Percentiles rank a stretch among this genome's conserved stretches.
Conservation (phyloP, 1,140 invertebrate species). For the Belonocnema kinseyi region DNA sequence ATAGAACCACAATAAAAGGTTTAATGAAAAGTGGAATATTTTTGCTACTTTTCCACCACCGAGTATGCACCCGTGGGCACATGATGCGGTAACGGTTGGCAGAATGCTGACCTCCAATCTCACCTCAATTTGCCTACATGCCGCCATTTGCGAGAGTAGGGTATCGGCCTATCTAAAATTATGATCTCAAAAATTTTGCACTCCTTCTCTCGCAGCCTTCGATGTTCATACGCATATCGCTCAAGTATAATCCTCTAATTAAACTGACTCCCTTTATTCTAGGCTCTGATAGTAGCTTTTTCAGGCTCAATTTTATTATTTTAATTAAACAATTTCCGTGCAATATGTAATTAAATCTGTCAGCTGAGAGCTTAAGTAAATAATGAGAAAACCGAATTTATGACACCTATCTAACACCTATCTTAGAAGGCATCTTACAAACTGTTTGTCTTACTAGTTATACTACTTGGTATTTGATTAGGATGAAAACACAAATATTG, state of each 20-base stretch:
- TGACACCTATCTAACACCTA: too few species aligned
- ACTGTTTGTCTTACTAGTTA: too few species aligned
- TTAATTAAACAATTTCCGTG: slow-evolving; percentile 3
- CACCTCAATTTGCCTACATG: slow-evolving; percentile 76
- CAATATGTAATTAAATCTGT: slow-evolving; percentile 9
- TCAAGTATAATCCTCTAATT: slow-evolving; percentile 53
- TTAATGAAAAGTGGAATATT: slow-evolving; percentile 44
- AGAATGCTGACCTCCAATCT: slow-evolving; percentile 73
- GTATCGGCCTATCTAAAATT: slow-evolving; percentile 74
- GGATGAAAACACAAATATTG: too few species aligned
- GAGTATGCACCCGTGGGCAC: slow-evolving; percentile 51
- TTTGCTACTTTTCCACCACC: slow-evolving; percentile 52
- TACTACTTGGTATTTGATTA: too few species aligned
- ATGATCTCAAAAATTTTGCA: slow-evolving; percentile 72
- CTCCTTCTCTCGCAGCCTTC: slow-evolving; percentile 43
- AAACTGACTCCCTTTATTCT: slow-evolving; percentile 39
- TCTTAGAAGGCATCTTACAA: too few species aligned
- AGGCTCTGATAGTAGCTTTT: slow-evolving; percentile 10
- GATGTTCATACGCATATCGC: slow-evolving; percentile 39
- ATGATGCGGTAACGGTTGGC: slow-evolving; percentile 58
- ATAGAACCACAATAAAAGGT: slow-evolving; percentile 2
- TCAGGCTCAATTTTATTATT: not conserved
- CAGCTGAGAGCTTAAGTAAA: not conserved
- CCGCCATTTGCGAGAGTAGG: slow-evolving; percentile 67
- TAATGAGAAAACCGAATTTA: not conserved